Evolutionary conservation across 1,140 invertebrate genomes (phyloP).

Genomic region (Cydia amplana): DNA sequence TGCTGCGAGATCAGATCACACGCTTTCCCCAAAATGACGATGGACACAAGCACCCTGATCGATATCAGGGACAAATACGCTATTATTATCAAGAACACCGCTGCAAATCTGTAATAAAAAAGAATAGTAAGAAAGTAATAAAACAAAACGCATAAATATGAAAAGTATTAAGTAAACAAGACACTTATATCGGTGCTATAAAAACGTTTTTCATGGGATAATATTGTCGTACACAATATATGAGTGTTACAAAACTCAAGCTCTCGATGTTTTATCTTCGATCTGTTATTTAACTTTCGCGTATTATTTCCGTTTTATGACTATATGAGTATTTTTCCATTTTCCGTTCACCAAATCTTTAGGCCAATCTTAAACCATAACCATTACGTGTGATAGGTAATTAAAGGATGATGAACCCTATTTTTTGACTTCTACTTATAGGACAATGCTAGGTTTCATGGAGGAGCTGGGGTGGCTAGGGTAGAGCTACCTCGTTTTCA

Average conservation of each 20-base stretch:
- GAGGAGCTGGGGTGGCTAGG: too few species aligned
- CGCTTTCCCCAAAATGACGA: conserved; percentile 93
- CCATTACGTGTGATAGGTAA: too few species aligned
- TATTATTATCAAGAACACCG: conserved; percentile 85
- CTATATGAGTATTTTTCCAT: too few species aligned
- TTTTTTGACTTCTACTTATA: conserved; percentile 81
- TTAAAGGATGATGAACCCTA: conserved; percentile 91
- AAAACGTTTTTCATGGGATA: neutral
- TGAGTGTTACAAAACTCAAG: neutral
- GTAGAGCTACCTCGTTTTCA: too few species aligned
- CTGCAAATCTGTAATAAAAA: conserved; percentile 78
- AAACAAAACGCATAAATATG: conserved; percentile 51
- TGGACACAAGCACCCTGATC: conserved; percentile 91
- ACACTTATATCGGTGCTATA: conserved; percentile 13
- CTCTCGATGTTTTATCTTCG: neutral
- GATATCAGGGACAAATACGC: conserved; percentile 90
- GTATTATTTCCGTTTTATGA: neutral
- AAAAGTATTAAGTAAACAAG: conserved; percentile 26
- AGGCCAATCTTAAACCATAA: too few species aligned
- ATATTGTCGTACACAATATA: neutral
- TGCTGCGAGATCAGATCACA: conserved; percentile 91
- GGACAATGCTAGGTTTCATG: too few species aligned
- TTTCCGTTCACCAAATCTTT: too few species aligned
- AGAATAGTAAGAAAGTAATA: conserved; percentile 47
- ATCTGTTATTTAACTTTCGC: neutral